Base-by-base conservation (phyloP, 2,113 vertebrate species). In the Zapornia atra region DNA sequence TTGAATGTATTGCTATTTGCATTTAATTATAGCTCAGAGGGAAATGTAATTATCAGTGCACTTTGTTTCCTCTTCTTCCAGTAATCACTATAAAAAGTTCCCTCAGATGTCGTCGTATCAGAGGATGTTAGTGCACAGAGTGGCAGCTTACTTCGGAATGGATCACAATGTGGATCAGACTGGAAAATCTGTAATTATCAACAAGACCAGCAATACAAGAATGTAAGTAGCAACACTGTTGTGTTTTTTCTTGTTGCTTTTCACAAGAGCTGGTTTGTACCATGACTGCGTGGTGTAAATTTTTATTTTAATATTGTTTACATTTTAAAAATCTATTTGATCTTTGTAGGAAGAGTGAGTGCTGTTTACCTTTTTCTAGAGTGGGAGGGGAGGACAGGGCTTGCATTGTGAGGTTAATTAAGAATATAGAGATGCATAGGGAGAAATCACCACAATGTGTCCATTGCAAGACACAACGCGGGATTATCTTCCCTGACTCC, bases 131-230 rank as follows among this genome's bases (percentile, higher is more conserved):
- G 99, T 99, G 80, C 99, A 99, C 94, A 98, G 99, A 83, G 99
- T 99, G 95, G 99, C 99, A 21, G 99, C 99, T 91, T 99, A 99
- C 98, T 99, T 99, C 91, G 99, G 99, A 76, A 98, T 99, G 98
- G 99, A 99, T 97, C 99, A 99, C 96, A 99, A 99, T 40, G 99
- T 99, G 94, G 99, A 99, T 98, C 99, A 99, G 95, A 99, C 99
- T 66, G 99, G 99, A 82, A 99, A 99, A 98, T 98, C 99, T 75
- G 98, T 99, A 64, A 99, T 99, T 97, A 99, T 99, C 97, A 99
- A 99, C 98, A 99, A 98, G 98, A 99, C 99, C 87, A 98, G 97
- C 98, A 99, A 97, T 98, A 99, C 99, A 14, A 98, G 99, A 98
- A 99, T 99, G 99, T 99, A 99, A 99, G 98, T 95, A 65, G 34